Evolutionary conservation across 2,797 vertebrate genomes (phyloP), one percentile per base, ranked within the genome.

Genomic region (Mus spretus): DNA sequence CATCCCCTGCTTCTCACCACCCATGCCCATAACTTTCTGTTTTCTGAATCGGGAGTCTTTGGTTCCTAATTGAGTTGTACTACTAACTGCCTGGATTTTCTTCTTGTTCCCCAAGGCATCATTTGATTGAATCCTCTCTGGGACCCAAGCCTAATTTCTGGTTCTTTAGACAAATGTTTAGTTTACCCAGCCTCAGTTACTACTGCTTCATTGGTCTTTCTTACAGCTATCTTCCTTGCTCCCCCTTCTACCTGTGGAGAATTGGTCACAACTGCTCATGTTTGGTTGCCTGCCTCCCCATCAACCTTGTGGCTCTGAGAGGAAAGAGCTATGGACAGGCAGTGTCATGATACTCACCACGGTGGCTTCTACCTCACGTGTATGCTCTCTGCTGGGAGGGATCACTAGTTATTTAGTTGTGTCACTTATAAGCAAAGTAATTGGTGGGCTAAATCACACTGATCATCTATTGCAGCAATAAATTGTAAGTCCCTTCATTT

Each of bases 401-500:
- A 83, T 15, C 82, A 67, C 92, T 90, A 72, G 91, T 22, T 82
- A 47, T 47, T 47, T 47, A 47, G 47, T 47, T 47, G 3, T 24
- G 26, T 44, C 22, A 75, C 59, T 92, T 94, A 91, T 65, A 93
- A 80, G 44, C 15, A 82, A 17, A 37, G 19, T 40, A 84, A 40
- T 55, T 83, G 83, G 75, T 37, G 83, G 22, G 82, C 40, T 90
- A 93, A 83, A 8, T 50, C 13, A 61, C 50, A 90, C 61, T 67
- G 9, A 72, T 55, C 85, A 47, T 81, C 87, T 80, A 87, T 34
- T 91, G 31, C 0, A 78, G 47, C 59, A 74, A 89, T 80, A 80
- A 89, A 14, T 40, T 94, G 85, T 74, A 80, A 80, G 9, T 91
- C 22, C 53, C 37, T 94, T 94, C 37, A 19, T 34, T 70, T 70